Percentiles rank a stretch among this genome's conserved stretches.
Evolutionary conservation across 2,797 vertebrate species (phyloP).

Genomic region (Cuniculus paca): DNA sequence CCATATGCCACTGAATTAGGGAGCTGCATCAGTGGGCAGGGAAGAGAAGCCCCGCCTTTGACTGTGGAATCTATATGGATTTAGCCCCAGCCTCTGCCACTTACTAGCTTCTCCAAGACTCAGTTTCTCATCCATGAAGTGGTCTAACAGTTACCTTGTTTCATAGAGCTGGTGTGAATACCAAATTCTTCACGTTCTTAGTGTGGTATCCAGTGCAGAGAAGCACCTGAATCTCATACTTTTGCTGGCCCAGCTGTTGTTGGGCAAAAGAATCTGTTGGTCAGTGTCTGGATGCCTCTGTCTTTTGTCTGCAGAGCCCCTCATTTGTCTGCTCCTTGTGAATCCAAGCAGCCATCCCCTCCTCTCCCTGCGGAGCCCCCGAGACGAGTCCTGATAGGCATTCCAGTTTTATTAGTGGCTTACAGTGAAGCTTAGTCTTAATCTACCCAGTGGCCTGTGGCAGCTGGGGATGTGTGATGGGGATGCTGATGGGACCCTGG

Average conservation of each 20-base stretch:
- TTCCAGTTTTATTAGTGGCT: slow-evolving; percentile 62
- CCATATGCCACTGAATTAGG: not conserved
- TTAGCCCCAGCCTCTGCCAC: not conserved
- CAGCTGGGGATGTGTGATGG: slow-evolving; percentile 24
- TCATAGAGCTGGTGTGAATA: not conserved
- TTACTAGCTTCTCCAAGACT: not conserved
- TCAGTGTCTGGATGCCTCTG: not conserved
- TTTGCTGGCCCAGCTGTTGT: accelerated
- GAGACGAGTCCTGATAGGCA: not conserved
- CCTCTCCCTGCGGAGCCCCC: no score
- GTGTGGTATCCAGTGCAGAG: not conserved
- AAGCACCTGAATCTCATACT: not conserved
- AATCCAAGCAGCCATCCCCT: not conserved
- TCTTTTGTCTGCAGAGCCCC: not conserved
- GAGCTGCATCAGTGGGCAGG: not conserved
- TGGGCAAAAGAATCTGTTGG: not conserved
- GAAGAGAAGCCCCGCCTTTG: not conserved
- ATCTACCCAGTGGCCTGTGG: slow-evolving; percentile 62
- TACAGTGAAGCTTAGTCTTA: slow-evolving; percentile 44
- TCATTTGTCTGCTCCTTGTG: no score
- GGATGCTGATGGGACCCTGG: slow-evolving; percentile 18
- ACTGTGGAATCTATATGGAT: not conserved
- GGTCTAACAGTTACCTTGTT: not conserved
- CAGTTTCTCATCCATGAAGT: not conserved
- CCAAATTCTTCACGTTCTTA: not conserved